Percentiles rank a stretch among this genome's conserved stretches.
phyloP scores from a whole-genome alignment of 2,888 invertebrate genomes.

The Meloe dianella region DNA sequence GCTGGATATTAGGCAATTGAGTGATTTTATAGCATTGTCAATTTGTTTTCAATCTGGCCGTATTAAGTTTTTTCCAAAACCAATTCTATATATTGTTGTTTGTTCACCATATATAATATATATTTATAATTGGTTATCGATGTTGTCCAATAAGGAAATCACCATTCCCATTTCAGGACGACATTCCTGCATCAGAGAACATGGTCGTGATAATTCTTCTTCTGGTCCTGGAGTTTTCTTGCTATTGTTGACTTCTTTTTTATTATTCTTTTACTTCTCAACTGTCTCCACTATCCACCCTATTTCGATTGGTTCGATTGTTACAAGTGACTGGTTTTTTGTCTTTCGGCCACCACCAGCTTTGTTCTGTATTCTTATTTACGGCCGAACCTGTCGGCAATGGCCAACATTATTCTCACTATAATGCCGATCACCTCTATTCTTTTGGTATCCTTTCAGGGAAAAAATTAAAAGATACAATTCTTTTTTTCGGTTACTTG shows the following conservation, averaged over 20 bases:
- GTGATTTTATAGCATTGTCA: conserved; percentile 25
- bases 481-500: conserved; percentile 10
- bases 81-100: conserved; percentile 27
- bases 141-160: conserved; percentile 46
- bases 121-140: conserved; percentile 43
- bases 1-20: conserved; percentile 5
- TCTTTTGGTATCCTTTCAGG: background rate
- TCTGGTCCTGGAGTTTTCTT: conserved; percentile 6
- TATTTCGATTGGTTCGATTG: conserved; percentile 56
- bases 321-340: conserved; percentile 56
- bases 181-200: conserved; percentile 20
- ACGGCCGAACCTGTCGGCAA: conserved; percentile 12
- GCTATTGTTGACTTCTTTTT: background rate
- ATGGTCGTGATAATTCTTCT: conserved; percentile 4
- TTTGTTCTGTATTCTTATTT: conserved; percentile 41
- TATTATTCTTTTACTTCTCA: conserved; percentile 5
- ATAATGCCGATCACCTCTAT: conserved; percentile 9
- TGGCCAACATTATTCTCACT: conserved; percentile 9
- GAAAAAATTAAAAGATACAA: no score
- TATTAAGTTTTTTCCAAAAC: conserved; percentile 21
- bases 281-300: conserved; percentile 9
- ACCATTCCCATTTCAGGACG: conserved; percentile 30
- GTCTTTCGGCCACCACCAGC: conserved; percentile 39
- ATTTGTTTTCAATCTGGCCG: conserved; percentile 40
- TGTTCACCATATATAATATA: background rate